phyloP scores from a whole-genome alignment of 2,113 vertebrate species.

The Petrocephalus microphthalmus region DNA sequence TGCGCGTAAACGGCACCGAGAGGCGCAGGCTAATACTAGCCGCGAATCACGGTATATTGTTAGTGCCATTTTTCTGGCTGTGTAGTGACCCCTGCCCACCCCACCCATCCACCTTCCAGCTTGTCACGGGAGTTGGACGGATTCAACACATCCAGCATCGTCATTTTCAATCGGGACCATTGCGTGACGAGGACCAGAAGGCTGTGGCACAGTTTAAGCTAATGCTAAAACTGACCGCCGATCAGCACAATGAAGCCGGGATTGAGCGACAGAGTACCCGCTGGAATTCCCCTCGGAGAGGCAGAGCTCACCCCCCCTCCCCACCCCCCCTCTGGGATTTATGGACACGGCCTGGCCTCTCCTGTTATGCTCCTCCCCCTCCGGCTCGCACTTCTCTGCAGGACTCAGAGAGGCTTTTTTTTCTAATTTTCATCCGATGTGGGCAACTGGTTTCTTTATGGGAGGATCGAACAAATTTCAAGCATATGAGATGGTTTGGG shows the following conservation, averaged over 20 bases:
- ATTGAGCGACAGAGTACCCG: constrained; percentile 39
- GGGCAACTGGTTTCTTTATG: background rate
- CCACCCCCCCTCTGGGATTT: background rate
- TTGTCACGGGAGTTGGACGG: constrained; percentile 42
- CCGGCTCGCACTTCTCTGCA: background rate
- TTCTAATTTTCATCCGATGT: background rate
- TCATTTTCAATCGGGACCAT: constrained; percentile 52
- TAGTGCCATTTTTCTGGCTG: constrained; percentile 39
- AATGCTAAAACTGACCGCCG: constrained; percentile 60
- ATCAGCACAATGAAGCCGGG: constrained; percentile 43
- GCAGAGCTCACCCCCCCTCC: constrained; percentile 48
- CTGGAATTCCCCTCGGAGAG: constrained; percentile 49
- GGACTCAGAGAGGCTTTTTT: constrained; percentile 1
- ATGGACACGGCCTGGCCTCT: background rate
- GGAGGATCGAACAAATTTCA: background rate
- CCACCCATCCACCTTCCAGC: constrained; percentile 43
- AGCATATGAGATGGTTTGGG: background rate
- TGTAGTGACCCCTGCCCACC: constrained; percentile 20
- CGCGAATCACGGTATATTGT: constrained; percentile 50
- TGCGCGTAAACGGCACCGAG: constrained; percentile 36
- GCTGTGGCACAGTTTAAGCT: constrained; percentile 54
- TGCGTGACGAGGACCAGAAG: constrained; percentile 36
- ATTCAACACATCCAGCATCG: constrained; percentile 40
- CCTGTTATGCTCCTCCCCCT: background rate
- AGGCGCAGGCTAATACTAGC: constrained; percentile 51